Conservation (phyloP, 2,888 invertebrate genomes). For the Seira ritae region DNA sequence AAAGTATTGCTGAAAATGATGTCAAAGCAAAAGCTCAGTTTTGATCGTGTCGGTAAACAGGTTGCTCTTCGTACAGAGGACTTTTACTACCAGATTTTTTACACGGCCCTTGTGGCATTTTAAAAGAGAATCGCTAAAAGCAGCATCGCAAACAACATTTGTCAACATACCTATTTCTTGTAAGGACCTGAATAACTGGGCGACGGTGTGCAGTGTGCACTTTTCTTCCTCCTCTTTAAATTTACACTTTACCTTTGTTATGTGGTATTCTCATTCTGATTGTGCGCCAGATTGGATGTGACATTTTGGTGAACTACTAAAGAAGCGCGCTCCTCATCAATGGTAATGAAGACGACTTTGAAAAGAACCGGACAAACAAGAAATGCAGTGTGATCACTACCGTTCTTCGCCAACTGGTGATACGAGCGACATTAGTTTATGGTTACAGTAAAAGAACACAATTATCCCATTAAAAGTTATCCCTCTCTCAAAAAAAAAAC, state of each 20-base stretch:
- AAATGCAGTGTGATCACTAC: not conserved
- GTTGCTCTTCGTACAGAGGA: not conserved
- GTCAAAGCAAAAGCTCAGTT: not conserved
- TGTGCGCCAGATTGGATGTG: conserved; percentile 32
- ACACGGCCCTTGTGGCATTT: not conserved
- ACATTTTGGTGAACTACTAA: conserved; percentile 7
- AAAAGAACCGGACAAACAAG: conserved; percentile 45
- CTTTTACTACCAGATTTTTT: not conserved
- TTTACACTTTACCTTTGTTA: not conserved
- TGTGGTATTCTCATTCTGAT: not conserved
- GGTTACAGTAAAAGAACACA: not conserved
- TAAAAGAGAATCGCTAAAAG: not conserved
- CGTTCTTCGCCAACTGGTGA: conserved; percentile 8
- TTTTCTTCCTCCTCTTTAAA: not conserved
- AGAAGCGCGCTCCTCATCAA: not conserved
- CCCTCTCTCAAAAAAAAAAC: not conserved
- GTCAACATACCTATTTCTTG: not conserved
- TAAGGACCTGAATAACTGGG: conserved; percentile 1
- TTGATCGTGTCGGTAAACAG: not conserved
- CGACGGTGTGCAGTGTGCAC: not conserved
- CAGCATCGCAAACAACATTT: too few relatives aligned
- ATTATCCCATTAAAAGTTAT: conserved; percentile 25
- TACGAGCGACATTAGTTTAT: conserved; percentile 7
- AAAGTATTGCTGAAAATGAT: conserved; percentile 5
- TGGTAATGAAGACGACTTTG: conserved; percentile 31